Conservation (phyloP, 1,140 invertebrate genomes). For the Antheraea mylitta region DNA sequence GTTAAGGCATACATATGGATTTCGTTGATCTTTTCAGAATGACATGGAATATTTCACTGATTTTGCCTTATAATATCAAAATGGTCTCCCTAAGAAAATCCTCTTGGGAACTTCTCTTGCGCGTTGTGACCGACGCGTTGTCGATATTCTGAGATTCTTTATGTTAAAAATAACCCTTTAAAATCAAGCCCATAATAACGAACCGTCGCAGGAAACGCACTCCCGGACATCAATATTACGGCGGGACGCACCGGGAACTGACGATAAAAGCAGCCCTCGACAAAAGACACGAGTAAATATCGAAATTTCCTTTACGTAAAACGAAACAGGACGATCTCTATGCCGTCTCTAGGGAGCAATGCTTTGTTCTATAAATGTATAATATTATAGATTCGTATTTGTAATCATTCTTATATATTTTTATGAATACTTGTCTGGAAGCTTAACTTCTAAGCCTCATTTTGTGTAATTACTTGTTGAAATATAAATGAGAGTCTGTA, state of each 20-base stretch:
- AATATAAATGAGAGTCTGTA: not conserved
- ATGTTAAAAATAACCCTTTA: not conserved
- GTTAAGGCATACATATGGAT: too few species aligned
- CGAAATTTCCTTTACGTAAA: not conserved
- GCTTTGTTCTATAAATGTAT: not conserved
- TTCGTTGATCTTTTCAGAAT: not conserved
- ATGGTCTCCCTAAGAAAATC: not conserved
- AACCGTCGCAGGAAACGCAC: not conserved
- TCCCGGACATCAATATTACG: not conserved
- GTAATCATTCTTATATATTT: not conserved
- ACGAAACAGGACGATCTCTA: not conserved
- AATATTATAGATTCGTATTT: not conserved
- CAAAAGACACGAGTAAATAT: constrained; percentile 1
- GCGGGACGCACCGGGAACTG: not conserved
- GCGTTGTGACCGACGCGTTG: not conserved
- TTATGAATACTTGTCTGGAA: not conserved
- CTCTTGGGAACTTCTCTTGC: not conserved
- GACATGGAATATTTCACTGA: not conserved
- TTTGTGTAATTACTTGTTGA: not conserved
- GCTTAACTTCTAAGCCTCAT: not conserved
- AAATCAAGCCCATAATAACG: not conserved
- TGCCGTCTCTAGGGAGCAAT: not conserved
- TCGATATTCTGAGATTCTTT: not conserved
- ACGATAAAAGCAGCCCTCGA: not conserved
- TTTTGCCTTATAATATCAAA: not conserved